Percentiles rank a stretch among this genome's conserved stretches.
Evolutionary conservation across 1,140 invertebrate genomes (phyloP).

Genomic region (Fragariocoptes setiger): DNA sequence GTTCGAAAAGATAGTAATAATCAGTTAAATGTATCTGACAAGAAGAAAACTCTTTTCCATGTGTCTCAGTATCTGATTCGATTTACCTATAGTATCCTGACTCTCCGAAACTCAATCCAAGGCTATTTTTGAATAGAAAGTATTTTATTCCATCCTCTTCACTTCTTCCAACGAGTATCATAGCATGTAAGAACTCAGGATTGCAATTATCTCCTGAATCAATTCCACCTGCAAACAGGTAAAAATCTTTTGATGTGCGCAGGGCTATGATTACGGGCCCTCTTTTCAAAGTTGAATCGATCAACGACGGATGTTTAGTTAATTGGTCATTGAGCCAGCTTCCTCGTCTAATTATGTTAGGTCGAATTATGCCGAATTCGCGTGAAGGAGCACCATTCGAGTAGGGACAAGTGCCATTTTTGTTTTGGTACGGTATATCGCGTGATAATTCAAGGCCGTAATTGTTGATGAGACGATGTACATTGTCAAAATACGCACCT

Average conservation of each 20-base stretch:
- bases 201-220: background rate
- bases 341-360: no score
- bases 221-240: background rate
- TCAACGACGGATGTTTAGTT: background rate
- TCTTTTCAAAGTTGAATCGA: background rate
- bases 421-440: background rate
- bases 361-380: background rate
- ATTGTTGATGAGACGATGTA: background rate
- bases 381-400: background rate
- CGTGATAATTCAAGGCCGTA: background rate
- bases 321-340: background rate
- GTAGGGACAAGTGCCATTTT: background rate
- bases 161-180: background rate
- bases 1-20: background rate
- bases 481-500: background rate
- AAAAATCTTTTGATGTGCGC: background rate
- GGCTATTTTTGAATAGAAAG: background rate
- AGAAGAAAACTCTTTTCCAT: background rate
- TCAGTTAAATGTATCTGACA: background rate
- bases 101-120: background rate
- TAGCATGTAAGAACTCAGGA: background rate
- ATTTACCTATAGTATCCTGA: background rate
- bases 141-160: background rate
- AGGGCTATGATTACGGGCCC: background rate
- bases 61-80: background rate